A percentile compares a stretch with the other conserved stretches of the same genome.
phyloP scores from a whole-genome alignment of 2,888 invertebrate genomes.

The Apodemia mormo region DNA sequence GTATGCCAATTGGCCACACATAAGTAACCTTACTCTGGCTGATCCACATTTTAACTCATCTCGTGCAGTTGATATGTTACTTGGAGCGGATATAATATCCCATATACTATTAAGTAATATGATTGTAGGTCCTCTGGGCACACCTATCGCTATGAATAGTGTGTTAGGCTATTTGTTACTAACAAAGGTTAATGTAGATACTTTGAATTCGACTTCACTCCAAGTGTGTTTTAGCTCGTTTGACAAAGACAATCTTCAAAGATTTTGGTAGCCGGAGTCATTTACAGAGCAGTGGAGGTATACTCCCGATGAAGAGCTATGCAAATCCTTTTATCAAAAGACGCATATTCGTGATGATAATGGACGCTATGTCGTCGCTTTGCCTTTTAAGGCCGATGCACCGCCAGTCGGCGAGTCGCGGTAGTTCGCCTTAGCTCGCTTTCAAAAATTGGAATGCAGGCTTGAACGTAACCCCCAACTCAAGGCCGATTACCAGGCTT shows the following conservation, averaged over 20 bases:
- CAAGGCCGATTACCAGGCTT: background rate
- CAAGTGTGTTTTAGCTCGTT: constrained; percentile 16
- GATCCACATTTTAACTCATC: background rate
- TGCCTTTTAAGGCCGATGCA: background rate
- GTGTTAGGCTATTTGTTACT: background rate
- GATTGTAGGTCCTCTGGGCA: constrained; percentile 7
- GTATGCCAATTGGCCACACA: background rate
- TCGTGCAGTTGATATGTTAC: background rate
- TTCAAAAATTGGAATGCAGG: background rate
- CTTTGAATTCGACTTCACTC: background rate
- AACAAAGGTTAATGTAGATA: background rate
- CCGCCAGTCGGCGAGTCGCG: background rate
- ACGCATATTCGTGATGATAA: background rate
- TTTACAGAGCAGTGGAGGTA: background rate
- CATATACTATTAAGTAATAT: constrained; percentile 8
- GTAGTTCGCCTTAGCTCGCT: background rate
- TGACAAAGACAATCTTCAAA: constrained; percentile 17
- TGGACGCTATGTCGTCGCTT: background rate
- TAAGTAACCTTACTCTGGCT: background rate
- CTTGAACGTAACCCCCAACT: background rate
- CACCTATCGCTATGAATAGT: background rate
- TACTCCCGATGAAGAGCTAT: constrained; percentile 11
- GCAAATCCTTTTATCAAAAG: constrained; percentile 12
- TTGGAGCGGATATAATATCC: background rate
- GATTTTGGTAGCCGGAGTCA: constrained; percentile 7